Evolutionary conservation across 1,140 invertebrate species (phyloP).

Genomic region (Calosoma granatense): DNA sequence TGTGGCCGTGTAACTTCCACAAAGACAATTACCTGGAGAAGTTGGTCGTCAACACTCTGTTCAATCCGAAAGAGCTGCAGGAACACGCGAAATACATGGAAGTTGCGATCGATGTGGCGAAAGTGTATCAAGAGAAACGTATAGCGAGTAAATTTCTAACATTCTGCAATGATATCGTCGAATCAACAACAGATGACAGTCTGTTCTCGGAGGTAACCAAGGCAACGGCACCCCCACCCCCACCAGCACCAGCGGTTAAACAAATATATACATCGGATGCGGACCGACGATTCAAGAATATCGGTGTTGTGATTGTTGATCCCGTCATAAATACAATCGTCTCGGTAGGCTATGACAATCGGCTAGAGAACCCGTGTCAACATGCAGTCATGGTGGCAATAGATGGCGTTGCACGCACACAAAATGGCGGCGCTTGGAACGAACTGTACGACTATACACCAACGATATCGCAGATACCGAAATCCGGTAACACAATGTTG

Average conservation of each 20-base stretch:
- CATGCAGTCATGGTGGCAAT: constrained; percentile 80
- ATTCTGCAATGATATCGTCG: background rate
- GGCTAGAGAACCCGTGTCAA: constrained; percentile 58
- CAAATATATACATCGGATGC: background rate
- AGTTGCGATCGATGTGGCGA: constrained; percentile 45
- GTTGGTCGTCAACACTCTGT: constrained; percentile 49
- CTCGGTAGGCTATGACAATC: constrained; percentile 51
- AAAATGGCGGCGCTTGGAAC: constrained; percentile 69
- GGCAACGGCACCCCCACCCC: no score
- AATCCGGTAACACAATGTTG: background rate
- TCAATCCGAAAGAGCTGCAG: constrained; percentile 44
- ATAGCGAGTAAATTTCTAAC: constrained; percentile 17
- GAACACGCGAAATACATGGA: constrained; percentile 52
- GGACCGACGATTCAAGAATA: constrained; percentile 15
- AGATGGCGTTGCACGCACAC: constrained; percentile 71
- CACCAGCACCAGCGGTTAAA: background rate
- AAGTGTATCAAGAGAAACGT: constrained; percentile 25
- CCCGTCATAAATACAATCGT: constrained; percentile 48
- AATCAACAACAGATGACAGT: background rate
- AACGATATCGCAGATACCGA: background rate
- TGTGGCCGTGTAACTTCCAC: constrained; percentile 84
- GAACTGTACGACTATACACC: background rate
- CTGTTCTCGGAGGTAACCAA: background rate
- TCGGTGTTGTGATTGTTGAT: constrained; percentile 58
- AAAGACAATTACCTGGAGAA: constrained; percentile 60